Evolutionary conservation across 2,797 vertebrate species (phyloP).

Genomic region (Falco naumanni): DNA sequence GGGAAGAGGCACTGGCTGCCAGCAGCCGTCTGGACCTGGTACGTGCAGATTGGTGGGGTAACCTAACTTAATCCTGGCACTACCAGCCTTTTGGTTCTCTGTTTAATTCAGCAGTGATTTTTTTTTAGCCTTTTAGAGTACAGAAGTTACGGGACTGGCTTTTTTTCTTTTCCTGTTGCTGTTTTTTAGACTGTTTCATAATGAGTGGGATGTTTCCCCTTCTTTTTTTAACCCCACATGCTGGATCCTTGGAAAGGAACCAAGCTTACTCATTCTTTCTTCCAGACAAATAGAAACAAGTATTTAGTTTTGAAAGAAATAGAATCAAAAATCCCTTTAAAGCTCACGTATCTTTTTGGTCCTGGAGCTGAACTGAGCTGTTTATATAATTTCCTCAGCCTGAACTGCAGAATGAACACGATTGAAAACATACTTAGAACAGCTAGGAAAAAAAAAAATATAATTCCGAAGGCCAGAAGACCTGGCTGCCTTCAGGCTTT

Average conservation of each 20-base stretch:
- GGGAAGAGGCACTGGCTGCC: background rate
- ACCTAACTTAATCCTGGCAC: background rate
- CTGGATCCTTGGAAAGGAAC: conserved; percentile 14
- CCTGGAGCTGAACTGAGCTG: background rate
- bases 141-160: background rate
- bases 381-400: conserved; percentile 31
- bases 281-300: conserved; percentile 49
- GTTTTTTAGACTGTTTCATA: conserved; percentile 13
- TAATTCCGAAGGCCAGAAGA: background rate
- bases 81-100: background rate
- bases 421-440: background rate
- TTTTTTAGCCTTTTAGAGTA: conserved; percentile 7
- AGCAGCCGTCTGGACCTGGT: background rate
- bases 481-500: background rate
- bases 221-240: background rate
- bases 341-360: background rate
- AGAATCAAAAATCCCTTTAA: background rate
- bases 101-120: background rate
- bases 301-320: conserved; percentile 4
- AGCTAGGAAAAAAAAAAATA: background rate
- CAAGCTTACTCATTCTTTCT: conserved; percentile 18
- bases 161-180: conserved; percentile 57
- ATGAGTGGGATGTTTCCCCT: background rate
- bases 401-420: background rate
- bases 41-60: background rate